A percentile compares a stretch with the other conserved stretches of the same genome.
These are phyloP conservation scores for Limenitis camilla DNA, from an alignment of 2,888 invertebrate species.

Conservation along the genomic window DNA sequence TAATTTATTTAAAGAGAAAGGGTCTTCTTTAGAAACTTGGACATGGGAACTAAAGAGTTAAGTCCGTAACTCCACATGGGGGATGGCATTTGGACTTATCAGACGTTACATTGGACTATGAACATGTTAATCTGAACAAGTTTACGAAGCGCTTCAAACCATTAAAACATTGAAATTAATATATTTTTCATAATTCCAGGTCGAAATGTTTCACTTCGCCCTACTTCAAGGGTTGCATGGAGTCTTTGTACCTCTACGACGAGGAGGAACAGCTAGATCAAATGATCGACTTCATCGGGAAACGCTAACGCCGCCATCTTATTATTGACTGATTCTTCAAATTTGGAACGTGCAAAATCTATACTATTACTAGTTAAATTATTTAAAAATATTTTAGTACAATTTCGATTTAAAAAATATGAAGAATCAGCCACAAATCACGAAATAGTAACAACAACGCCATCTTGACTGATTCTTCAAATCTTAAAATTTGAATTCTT, in stretches of 20 bases:
- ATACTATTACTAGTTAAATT: not conserved
- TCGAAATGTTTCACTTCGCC: constrained; percentile 85
- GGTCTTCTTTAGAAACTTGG: too few relatives aligned
- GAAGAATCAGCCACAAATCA: constrained; percentile 30
- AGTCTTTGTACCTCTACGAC: constrained; percentile 84
- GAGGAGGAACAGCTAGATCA: constrained; percentile 84
- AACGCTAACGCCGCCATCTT: constrained; percentile 63
- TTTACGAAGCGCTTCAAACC: too few relatives aligned
- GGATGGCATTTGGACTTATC: too few relatives aligned
- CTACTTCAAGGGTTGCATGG: constrained; percentile 88
- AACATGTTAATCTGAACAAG: too few relatives aligned
- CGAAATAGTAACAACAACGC: too few relatives aligned
- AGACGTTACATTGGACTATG: too few relatives aligned
- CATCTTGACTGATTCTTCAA: too few relatives aligned
- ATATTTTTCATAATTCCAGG: constrained; percentile 68
- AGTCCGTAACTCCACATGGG: too few relatives aligned
- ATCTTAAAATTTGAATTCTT: too few relatives aligned
- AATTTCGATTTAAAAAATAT: constrained; percentile 3
- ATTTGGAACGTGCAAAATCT: not conserved
- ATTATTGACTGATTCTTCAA: constrained; percentile 30
- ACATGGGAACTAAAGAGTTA: too few relatives aligned
- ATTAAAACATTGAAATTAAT: not conserved
- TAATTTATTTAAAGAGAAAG: too few relatives aligned
- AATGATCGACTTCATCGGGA: constrained; percentile 86
- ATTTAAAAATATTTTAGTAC: constrained; percentile 4